These are phyloP conservation scores for Zaprionus bogoriensis DNA, from an alignment of 2,888 invertebrate species.

Conservation along the genomic window DNA sequence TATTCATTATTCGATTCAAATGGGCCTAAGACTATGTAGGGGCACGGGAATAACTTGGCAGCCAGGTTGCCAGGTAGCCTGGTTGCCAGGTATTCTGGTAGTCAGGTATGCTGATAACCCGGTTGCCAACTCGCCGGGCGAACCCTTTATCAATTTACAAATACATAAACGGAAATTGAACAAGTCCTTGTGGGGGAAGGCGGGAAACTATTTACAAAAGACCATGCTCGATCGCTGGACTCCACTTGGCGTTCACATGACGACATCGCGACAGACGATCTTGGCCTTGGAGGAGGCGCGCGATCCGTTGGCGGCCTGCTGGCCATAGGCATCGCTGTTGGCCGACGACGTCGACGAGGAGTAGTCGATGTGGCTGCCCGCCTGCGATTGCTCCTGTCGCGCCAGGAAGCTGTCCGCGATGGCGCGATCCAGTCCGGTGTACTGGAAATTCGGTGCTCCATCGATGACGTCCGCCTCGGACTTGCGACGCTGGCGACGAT, in stretches of 20 bases:
- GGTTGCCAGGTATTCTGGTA: too few species aligned
- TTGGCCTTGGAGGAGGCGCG: slow-evolving; percentile 71
- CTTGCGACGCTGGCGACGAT: slow-evolving; percentile 80
- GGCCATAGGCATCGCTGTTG: slow-evolving; percentile 57
- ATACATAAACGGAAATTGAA: slow-evolving; percentile 2
- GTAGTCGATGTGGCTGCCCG: slow-evolving; percentile 80
- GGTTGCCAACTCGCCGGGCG: too few species aligned
- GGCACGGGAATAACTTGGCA: too few species aligned
- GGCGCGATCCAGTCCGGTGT: slow-evolving; percentile 81
- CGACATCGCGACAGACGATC: slow-evolving; percentile 80
- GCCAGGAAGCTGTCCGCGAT: slow-evolving; percentile 82
- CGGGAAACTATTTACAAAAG: slow-evolving; percentile 59
- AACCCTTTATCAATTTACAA: too few species aligned
- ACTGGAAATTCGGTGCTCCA: slow-evolving; percentile 80
- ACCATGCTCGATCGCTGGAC: background rate
- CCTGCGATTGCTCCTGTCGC: slow-evolving; percentile 79
- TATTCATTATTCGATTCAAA: slow-evolving; percentile 34
- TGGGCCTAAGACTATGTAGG: slow-evolving; percentile 6
- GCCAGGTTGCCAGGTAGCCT: too few species aligned
- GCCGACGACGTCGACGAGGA: slow-evolving; percentile 78
- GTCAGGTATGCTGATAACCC: too few species aligned
- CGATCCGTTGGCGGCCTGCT: slow-evolving; percentile 26
- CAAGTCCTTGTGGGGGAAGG: background rate
- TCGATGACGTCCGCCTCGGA: slow-evolving; percentile 81
- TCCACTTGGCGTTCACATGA: slow-evolving; percentile 62